Conservation (phyloP, 2,113 vertebrate genomes). For the Vulpes ferrilata region DNA sequence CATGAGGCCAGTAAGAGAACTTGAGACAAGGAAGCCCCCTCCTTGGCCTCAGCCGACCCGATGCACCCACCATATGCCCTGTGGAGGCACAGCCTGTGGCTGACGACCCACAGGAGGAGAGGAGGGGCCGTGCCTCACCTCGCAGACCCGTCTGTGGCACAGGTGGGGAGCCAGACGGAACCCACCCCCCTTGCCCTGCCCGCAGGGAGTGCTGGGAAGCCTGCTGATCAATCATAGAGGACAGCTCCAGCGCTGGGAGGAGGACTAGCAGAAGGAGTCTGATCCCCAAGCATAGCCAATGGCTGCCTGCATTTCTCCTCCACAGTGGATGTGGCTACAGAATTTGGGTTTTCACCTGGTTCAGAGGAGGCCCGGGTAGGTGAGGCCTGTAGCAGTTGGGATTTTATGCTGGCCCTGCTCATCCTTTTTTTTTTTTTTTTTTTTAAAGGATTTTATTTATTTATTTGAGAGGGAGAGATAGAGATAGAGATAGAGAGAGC, state of each 20-base stretch:
- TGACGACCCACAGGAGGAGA: background rate
- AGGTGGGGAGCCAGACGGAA: constrained; percentile 10
- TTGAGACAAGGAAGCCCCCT: background rate
- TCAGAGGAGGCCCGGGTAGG: background rate
- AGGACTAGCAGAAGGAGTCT: background rate
- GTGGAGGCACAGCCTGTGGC: background rate
- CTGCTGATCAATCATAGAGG: background rate
- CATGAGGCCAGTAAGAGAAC: background rate
- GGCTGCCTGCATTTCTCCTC: background rate
- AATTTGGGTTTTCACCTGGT: constrained; percentile 20
- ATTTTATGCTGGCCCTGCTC: background rate
- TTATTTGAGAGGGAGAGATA: background rate
- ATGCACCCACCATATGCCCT: background rate
- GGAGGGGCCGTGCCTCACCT: background rate
- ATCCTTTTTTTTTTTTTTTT: background rate
- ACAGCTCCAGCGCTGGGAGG: background rate
- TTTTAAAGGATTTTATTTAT: background rate
- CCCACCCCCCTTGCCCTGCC: background rate
- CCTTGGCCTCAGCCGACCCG: background rate
- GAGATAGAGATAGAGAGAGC: background rate
- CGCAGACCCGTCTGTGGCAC: background rate
- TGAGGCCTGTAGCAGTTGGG: background rate
- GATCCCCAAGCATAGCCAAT: background rate
- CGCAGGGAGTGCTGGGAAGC: background rate
- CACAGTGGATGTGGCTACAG: constrained; percentile 22